Percentiles rank a stretch among this genome's conserved stretches.
These are phyloP conservation scores for Tribolium freemani DNA, from an alignment of 2,888 invertebrate species.

Conservation along the genomic window DNA sequence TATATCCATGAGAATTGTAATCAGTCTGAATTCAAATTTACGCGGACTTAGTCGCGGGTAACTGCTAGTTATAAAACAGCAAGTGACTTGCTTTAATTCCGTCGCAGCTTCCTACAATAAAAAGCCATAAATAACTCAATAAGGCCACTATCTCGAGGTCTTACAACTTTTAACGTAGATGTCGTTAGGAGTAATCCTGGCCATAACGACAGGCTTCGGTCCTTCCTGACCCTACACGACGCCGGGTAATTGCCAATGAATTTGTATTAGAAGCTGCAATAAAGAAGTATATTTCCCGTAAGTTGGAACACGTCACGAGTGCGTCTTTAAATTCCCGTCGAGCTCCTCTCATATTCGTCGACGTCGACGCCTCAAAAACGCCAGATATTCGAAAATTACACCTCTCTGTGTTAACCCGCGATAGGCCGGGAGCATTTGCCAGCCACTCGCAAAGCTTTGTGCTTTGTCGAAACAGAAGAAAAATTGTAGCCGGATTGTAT, in stretches of 20 bases:
- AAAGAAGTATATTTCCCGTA: slow-evolving; percentile 38
- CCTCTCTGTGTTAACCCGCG: neutral
- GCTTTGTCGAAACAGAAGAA: neutral
- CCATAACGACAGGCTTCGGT: slow-evolving; percentile 53
- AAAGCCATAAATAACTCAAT: slow-evolving; percentile 55
- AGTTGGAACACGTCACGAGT: slow-evolving; percentile 15
- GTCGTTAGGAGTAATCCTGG: slow-evolving; percentile 59
- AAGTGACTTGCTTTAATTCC: neutral
- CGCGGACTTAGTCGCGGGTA: too few species aligned
- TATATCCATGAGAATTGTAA: too few species aligned
- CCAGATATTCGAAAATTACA: neutral
- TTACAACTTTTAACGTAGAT: slow-evolving; percentile 56
- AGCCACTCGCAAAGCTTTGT: neutral
- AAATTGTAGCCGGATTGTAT: neutral
- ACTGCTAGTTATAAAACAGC: too few species aligned
- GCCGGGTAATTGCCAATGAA: slow-evolving; percentile 57
- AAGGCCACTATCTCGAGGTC: slow-evolving; percentile 47
- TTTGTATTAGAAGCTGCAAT: slow-evolving; percentile 56
- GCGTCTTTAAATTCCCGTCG: neutral
- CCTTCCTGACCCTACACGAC: slow-evolving; percentile 47
- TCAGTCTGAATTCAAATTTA: too few species aligned
- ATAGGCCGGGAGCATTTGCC: too few species aligned
- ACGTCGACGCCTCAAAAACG: neutral
- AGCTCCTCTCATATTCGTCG: neutral
- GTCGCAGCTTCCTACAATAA: slow-evolving; percentile 2